A percentile compares a stretch with the other conserved stretches of the same genome.
Evolutionary conservation across 2,888 invertebrate species (phyloP).

Genomic region (Cosmia pyralina): DNA sequence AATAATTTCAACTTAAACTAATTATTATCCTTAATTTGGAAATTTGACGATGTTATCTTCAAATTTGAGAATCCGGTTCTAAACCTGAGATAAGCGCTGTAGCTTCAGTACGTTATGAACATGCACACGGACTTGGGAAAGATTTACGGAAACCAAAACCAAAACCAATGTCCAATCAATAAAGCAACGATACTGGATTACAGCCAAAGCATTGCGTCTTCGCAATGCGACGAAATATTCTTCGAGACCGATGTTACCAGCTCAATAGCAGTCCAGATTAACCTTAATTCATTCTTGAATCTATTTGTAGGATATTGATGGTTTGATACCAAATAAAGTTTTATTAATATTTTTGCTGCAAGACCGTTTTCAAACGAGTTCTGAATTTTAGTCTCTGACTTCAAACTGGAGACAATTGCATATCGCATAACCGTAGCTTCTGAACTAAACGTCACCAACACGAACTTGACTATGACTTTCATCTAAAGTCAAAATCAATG

Average conservation of each 20-base stretch:
- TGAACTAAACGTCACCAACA: conserved; percentile 11
- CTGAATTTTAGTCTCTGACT: neutral
- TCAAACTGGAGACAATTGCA: neutral
- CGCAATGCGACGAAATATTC: neutral
- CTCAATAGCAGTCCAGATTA: neutral
- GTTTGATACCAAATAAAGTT: neutral
- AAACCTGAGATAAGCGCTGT: neutral
- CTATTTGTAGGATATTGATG: too few species aligned
- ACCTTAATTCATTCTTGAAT: too few species aligned
- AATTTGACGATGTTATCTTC: neutral
- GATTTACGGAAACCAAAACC: conserved; percentile 13
- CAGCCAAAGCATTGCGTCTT: neutral
- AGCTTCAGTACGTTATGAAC: conserved; percentile 1
- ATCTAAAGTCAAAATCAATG: too few species aligned
- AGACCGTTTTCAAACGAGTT: neutral
- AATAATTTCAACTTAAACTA: neutral
- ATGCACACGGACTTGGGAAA: conserved; percentile 15
- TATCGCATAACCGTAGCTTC: neutral
- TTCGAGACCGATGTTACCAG: neutral
- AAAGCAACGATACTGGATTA: conserved; percentile 5
- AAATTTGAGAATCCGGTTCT: neutral
- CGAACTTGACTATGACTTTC: too few species aligned
- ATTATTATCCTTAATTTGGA: neutral
- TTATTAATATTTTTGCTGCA: neutral
- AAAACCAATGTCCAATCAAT: conserved; percentile 15